Evolutionary conservation across 2,797 vertebrate species (phyloP), one percentile per base, ranked within the genome.

Genomic region (Amblyraja radiata): DNA sequence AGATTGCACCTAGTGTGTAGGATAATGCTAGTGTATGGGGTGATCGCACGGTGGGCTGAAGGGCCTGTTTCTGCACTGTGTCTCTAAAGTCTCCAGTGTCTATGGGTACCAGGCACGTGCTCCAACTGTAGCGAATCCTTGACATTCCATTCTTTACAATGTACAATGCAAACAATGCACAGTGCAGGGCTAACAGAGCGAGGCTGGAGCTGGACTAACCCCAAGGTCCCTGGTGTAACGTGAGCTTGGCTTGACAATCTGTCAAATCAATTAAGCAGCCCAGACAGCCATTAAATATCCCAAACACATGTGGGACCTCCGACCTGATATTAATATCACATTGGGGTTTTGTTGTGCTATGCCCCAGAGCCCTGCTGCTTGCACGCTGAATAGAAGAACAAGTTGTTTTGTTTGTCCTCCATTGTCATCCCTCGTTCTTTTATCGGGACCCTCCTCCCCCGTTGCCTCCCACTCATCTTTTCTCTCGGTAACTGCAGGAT

Each of bases 221-320:
- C 46, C 94, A 93, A 93, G 84, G 93, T 61, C 25, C 13, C 93
- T 28, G 76, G 94, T 84, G 93, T 93, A 93, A 63, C 23, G 81
- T 93, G 93, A 90, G 79, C 94, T 61, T 93, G 93, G 94, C 90
- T 94, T 54, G 84, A n/a, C 93, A 94, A 84, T 94, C 94, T 95
- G 93, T 94, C 93, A 88, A 90, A 93, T 93, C 94, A 93, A 94
- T 94, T 94, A 94, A 94, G 93, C 93, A 88, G 81, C 93, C 93
- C 93, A 94, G 94, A 93, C 93, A 94, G 25, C 14, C 71, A 58
- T 93, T 94, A 94, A 81, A 74, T 21, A 86, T 16, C 68, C 23
- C 25, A 86, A 61, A 79, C 39, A 13, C 93, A 77, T 74, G 1
- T 0, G n/a, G 94, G 94, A 81, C 18, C 73, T 18, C 23, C 32